Evolutionary conservation across 2,113 vertebrate species (phyloP).

Genomic region (Clupea harengus): DNA sequence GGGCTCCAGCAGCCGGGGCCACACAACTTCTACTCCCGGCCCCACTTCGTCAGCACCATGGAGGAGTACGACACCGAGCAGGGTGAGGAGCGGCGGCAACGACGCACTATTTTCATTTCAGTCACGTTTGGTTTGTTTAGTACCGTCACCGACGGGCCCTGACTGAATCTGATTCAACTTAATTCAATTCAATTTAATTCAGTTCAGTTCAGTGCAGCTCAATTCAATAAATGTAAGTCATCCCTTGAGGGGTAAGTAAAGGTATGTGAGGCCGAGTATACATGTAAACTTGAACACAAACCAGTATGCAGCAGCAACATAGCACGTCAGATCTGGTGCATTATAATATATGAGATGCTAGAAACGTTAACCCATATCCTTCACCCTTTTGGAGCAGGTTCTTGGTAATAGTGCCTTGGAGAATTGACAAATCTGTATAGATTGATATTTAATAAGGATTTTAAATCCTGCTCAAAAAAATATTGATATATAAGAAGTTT

Average conservation of each 20-base stretch:
- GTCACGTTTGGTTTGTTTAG: too few species aligned
- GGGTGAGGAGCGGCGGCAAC: conserved; percentile 69
- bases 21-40: conserved; percentile 97
- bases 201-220: too few species aligned
- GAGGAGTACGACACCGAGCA: conserved; percentile 91
- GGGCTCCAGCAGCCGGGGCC: conserved; percentile 95
- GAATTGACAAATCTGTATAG: background rate
- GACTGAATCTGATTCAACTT: background rate
- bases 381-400: background rate
- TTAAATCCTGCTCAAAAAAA: too few species aligned
- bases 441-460: background rate
- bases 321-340: background rate
- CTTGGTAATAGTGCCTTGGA: background rate
- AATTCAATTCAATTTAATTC: too few species aligned
- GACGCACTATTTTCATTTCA: background rate
- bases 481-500: too few species aligned
- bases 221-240: too few species aligned
- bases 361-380: background rate
- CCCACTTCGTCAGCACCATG: conserved; percentile 95
- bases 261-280: too few species aligned
- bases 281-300: too few species aligned
- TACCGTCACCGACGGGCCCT: too few species aligned
- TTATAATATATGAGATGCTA: background rate
- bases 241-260: too few species aligned
- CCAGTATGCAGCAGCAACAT: background rate